These are phyloP conservation scores for Linnaemya tessellans DNA, from an alignment of 2,888 invertebrate species.

Conservation along the genomic window DNA sequence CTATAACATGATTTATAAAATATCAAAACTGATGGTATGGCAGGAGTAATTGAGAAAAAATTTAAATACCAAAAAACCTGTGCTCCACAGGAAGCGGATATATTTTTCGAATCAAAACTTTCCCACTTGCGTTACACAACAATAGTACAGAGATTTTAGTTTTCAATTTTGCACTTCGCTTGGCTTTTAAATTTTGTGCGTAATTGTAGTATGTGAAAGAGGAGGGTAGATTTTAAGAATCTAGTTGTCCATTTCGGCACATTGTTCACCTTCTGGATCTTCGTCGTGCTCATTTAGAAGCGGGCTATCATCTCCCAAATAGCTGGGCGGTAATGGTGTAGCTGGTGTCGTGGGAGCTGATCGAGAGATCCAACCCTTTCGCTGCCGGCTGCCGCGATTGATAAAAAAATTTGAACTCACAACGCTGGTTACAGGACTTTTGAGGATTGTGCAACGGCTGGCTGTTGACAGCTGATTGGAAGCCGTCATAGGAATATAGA, in stretches of 20 bases:
- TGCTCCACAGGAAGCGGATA: not conserved
- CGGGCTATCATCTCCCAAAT: slow-evolving; percentile 87
- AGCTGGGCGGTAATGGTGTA: slow-evolving; percentile 86
- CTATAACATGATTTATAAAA: no score
- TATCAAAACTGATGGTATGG: no score
- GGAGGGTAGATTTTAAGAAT: not conserved
- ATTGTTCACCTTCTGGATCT: slow-evolving; percentile 82
- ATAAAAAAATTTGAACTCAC: slow-evolving; percentile 81
- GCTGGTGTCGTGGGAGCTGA: slow-evolving; percentile 92
- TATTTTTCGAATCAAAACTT: not conserved
- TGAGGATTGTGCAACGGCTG: slow-evolving; percentile 76
- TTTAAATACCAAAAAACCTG: not conserved
- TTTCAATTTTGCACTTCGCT: slow-evolving; percentile 2
- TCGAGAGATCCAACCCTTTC: slow-evolving; percentile 87
- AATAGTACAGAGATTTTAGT: not conserved
- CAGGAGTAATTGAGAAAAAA: no score
- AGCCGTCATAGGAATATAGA: slow-evolving; percentile 87
- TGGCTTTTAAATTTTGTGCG: slow-evolving; percentile 33
- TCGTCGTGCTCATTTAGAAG: slow-evolving; percentile 86
- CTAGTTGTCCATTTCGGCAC: slow-evolving; percentile 74
- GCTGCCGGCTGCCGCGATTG: slow-evolving; percentile 81
- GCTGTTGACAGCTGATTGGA: slow-evolving; percentile 68
- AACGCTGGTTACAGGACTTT: slow-evolving; percentile 81
- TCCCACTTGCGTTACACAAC: not conserved
- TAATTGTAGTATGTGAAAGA: not conserved